Conservation (phyloP, 2,113 vertebrate genomes). For the Electrona antarctica region DNA sequence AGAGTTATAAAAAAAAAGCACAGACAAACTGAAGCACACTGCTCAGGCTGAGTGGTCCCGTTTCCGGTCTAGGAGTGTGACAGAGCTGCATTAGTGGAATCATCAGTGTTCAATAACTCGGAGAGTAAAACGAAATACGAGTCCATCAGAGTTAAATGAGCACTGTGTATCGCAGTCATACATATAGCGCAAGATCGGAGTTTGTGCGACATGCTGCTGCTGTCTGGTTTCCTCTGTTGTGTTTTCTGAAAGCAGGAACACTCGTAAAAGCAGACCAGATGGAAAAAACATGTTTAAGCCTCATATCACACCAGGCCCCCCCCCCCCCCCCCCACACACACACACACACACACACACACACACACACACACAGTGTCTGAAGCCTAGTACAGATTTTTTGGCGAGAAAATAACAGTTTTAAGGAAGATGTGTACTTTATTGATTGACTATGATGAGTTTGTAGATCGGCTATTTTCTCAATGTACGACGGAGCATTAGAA, state of each 20-base stretch:
- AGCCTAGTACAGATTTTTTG: too few species aligned
- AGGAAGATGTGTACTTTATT: neutral
- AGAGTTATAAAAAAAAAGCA: too few species aligned
- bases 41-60: slow-evolving; percentile 39
- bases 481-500: too few species aligned
- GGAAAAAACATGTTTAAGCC: slow-evolving; percentile 31
- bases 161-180: too few species aligned
- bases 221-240: slow-evolving; percentile 14
- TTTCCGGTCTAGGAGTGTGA: slow-evolving; percentile 51
- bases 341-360: slow-evolving; percentile 3
- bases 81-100: slow-evolving; percentile 32
- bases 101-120: too few species aligned
- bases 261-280: slow-evolving; percentile 42
- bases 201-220: slow-evolving; percentile 3
- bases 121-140: too few species aligned
- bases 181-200: too few species aligned
- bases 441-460: neutral
- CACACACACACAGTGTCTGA: neutral
- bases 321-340: slow-evolving; percentile 11
- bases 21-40: too few species aligned
- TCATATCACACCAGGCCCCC: slow-evolving; percentile 34
- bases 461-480: too few species aligned
- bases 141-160: too few species aligned
- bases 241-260: slow-evolving; percentile 9
- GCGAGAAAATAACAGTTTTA: too few species aligned